Evolutionary conservation across 2,888 invertebrate genomes (phyloP).

Genomic region (Tipula helvola): DNA sequence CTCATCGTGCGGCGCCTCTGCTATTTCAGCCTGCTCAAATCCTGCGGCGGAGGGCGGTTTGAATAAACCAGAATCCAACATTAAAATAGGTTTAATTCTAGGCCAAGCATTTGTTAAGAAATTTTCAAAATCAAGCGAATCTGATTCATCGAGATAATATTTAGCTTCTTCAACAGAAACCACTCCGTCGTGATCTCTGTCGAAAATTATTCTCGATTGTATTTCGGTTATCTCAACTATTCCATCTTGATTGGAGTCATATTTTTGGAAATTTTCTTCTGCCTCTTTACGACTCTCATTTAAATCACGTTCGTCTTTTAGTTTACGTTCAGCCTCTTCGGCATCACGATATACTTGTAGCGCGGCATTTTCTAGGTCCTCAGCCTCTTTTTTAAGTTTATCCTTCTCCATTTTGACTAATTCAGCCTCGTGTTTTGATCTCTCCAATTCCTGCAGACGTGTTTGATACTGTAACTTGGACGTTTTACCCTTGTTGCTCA

Average conservation of each 20-base stretch:
- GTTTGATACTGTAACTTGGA: conserved; percentile 60
- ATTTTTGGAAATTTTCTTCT: conserved; percentile 55
- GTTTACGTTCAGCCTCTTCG: conserved; percentile 49
- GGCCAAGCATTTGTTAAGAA: conserved; percentile 63
- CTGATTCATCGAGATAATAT: conserved; percentile 55
- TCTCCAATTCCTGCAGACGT: conserved; percentile 55
- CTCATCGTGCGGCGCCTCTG: conserved; percentile 19
- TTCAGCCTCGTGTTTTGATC: conserved; percentile 66
- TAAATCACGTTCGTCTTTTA: conserved; percentile 45
- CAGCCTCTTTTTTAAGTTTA: conserved; percentile 53
- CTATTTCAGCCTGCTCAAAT: conserved; percentile 26
- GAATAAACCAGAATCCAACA: conserved; percentile 62
- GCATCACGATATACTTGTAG: conserved; percentile 61
- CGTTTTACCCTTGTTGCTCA: conserved; percentile 62
- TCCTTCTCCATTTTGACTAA: conserved; percentile 65
- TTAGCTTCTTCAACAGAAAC: conserved; percentile 80
- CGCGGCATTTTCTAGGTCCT: conserved; percentile 60
- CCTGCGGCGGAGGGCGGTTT: conserved; percentile 38
- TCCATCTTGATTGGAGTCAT: conserved; percentile 73
- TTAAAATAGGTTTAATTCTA: conserved; percentile 61
- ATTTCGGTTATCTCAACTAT: conserved; percentile 56
- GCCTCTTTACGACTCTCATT: conserved; percentile 49
- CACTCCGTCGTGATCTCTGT: conserved; percentile 77
- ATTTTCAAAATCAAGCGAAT: conserved; percentile 52
- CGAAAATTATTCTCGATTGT: conserved; percentile 63